Evolutionary conservation across 2,888 invertebrate genomes (phyloP), one percentile per base, ranked within the genome.

Genomic region (Aporophyla nigra): DNA sequence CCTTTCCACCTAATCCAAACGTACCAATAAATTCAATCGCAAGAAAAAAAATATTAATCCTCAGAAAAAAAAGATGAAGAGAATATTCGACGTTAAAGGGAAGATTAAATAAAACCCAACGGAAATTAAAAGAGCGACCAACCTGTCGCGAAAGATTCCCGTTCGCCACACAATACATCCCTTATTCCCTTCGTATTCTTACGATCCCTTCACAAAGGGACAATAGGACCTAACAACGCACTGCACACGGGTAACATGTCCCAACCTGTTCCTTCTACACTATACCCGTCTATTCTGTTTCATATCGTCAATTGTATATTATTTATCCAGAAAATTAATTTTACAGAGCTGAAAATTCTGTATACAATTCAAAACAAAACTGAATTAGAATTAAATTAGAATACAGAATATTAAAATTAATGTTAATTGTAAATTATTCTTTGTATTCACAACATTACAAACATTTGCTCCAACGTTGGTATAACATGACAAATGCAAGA

Each of bases 81-180:
- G 66, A 84, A 78, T 71, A 87, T 74, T 78, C 67, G 58, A 80
- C 67, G 72, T 59, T 73, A 71, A 78, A 83, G 66, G 75, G 62
- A 76, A 88, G 87, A 88, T 88, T 85, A 83, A 82, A 86, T 87
- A 85, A 88, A 83, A 87, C 78, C 85, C 87, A 85, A 80, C 86
- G 86, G 88, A 88, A 87, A 88, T 88, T 87, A 87, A 82, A 88
- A 85, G 88, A 79, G 68, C 85, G 82, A 69, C 69, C 91, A 91
- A 91, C 91, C 91, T 91, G 91, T 89, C 89, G 85, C 84, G 59
- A 49, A 27, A 63, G 77, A 78, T 82, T 86, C 85, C 86, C 86
- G 84, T 86, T 74, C 71, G 68, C 81, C 76, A 80, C 79, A 88
- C 88, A 88, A 88, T 87, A 84, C 88, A 88, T 87, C 88, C 90